These are phyloP conservation scores for Apodemia zela DNA, from an alignment of 2,888 invertebrate genomes.

Conservation along the genomic window DNA sequence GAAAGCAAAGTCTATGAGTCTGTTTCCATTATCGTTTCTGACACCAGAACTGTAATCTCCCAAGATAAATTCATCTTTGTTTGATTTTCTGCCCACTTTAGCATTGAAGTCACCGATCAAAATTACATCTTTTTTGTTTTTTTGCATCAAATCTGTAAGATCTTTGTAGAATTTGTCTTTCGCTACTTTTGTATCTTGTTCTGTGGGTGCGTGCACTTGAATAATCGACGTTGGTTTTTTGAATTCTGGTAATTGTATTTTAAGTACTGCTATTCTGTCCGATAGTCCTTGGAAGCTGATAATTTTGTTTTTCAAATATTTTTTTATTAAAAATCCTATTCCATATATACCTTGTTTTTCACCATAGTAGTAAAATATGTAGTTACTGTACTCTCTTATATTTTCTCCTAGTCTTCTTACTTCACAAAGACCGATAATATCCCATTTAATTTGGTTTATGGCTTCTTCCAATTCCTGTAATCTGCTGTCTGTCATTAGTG, in stretches of 20 bases:
- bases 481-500: constrained; percentile 23
- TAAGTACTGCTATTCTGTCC: constrained; percentile 29
- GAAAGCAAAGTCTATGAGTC: too few species aligned
- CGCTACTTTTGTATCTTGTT: background rate
- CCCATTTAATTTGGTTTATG: constrained; percentile 31
- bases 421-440: constrained; percentile 33
- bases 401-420: constrained; percentile 31
- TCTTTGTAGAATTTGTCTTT: too few species aligned
- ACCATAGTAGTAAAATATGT: constrained; percentile 27
- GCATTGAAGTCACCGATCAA: too few species aligned
- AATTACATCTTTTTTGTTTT: too few species aligned
- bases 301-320: constrained; percentile 27
- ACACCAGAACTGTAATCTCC: too few species aligned
- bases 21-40: too few species aligned
- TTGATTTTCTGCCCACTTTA: too few species aligned
- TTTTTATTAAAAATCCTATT: constrained; percentile 28
- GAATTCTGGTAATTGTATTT: constrained; percentile 22
- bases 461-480: constrained; percentile 28
- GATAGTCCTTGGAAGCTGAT: constrained; percentile 27
- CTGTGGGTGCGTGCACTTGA: too few species aligned
- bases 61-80: too few species aligned
- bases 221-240: background rate
- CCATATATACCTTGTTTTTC: constrained; percentile 24
- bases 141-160: too few species aligned
- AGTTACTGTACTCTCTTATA: constrained; percentile 27